phyloP scores from a whole-genome alignment of 2,113 vertebrate species.

The Geothlypis trichas region DNA sequence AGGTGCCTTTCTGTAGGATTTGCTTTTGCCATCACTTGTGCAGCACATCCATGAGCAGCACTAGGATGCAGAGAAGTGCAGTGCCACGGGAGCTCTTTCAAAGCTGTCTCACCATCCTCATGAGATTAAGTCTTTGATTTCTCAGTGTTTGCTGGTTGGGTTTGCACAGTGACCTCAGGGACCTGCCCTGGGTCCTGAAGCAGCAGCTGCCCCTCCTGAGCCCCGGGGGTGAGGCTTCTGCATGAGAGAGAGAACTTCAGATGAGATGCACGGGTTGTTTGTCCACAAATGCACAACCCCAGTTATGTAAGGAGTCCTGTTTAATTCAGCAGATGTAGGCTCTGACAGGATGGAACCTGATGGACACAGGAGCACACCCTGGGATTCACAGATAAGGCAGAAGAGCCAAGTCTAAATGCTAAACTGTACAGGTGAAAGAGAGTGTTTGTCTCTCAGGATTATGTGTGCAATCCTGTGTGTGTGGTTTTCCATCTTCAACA shows the following conservation, averaged over 20 bases:
- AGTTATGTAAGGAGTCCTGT: neutral
- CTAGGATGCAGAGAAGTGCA: neutral
- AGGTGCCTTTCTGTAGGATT: neutral
- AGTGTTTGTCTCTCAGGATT: neutral
- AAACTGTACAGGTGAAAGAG: neutral
- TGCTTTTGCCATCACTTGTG: neutral
- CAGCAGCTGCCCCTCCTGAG: neutral
- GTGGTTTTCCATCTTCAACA: neutral
- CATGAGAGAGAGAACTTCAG: neutral
- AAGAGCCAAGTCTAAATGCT: neutral
- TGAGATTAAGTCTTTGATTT: neutral
- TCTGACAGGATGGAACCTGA: neutral
- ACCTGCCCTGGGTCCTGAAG: neutral
- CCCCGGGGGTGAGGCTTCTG: neutral
- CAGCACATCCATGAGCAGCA: rapidly evolving
- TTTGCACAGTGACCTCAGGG: neutral
- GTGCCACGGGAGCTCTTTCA: neutral
- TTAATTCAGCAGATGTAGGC: neutral
- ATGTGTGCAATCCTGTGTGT: neutral
- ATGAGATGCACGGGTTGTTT: neutral
- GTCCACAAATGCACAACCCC: neutral
- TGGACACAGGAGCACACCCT: neutral
- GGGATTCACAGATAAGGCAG: neutral
- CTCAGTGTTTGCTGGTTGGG: rapidly evolving
- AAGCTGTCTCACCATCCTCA: neutral